Conservation (phyloP, 2,797 vertebrate species). For the Petrocephalus sullivani region DNA sequence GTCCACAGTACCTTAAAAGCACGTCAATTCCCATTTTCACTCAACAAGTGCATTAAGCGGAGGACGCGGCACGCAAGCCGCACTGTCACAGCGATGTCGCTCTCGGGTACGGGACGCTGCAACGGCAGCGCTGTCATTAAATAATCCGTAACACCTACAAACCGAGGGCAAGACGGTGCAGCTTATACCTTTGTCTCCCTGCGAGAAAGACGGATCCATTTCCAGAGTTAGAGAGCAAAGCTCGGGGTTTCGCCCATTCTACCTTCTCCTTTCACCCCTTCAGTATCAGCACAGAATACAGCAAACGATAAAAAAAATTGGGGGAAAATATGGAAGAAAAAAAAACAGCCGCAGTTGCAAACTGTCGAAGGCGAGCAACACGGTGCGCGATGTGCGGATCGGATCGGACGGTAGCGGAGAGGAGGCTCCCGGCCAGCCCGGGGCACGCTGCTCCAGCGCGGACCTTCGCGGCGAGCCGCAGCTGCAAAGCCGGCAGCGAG, state of each 20-base stretch:
- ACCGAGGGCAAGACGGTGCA: conserved; percentile 29
- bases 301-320: not conserved
- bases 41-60: conserved; percentile 49
- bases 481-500: not conserved
- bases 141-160: not conserved
- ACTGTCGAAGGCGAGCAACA: not conserved
- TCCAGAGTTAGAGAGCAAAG: conserved; percentile 47
- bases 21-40: conserved; percentile 27
- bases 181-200: conserved; percentile 53
- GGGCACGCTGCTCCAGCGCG: not conserved
- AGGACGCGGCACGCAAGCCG: conserved; percentile 11
- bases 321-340: not conserved
- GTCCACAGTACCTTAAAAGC: conserved; percentile 32
- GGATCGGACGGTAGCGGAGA: conserved; percentile 1
- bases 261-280: conserved; percentile 34
- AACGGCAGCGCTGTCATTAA: not conserved
- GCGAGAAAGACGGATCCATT: conserved; percentile 49
- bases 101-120: conserved; percentile 5
- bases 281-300: conserved; percentile 35
- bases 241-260: conserved; percentile 47
- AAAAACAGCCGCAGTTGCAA: not conserved
- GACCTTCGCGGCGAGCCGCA: not conserved
- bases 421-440: not conserved
- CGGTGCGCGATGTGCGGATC: not conserved
- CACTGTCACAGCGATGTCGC: conserved; percentile 19